These are phyloP conservation scores for Ormyrus nitidulus DNA, from an alignment of 2,888 invertebrate genomes.

Conservation along the genomic window DNA sequence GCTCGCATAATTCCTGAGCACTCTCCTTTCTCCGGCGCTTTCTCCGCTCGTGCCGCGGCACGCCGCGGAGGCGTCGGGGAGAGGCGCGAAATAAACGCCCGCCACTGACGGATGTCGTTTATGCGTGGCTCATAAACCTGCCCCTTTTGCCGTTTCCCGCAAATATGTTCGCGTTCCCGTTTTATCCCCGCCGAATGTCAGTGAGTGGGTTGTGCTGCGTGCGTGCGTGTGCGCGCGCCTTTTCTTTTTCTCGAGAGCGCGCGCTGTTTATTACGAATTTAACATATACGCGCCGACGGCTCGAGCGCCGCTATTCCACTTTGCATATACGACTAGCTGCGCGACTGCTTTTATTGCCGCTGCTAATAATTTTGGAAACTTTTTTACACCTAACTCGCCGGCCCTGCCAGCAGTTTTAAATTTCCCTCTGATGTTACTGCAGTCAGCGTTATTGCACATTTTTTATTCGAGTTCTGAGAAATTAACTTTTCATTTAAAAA, in stretches of 20 bases:
- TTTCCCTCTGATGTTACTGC: neutral
- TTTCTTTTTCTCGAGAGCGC: neutral
- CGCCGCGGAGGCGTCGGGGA: neutral
- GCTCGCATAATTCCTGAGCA: constrained; percentile 7
- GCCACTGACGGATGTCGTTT: constrained; percentile 57
- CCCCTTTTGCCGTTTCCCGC: constrained; percentile 50
- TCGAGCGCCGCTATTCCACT: neutral
- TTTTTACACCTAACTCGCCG: neutral
- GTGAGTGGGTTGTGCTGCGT: neutral
- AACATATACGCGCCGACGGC: neutral
- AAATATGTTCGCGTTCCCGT: constrained; percentile 42
- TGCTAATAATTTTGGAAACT: constrained; percentile 24
- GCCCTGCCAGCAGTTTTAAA: neutral
- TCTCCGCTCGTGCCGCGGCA: neutral
- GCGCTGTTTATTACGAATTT: constrained; percentile 37
- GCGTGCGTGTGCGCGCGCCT: neutral
- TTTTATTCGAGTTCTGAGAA: too few relatives aligned
- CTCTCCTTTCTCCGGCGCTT: constrained; percentile 1
- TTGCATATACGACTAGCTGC: neutral
- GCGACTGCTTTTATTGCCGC: constrained; percentile 16
- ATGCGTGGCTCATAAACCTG: constrained; percentile 58
- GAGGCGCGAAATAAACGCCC: constrained; percentile 44
- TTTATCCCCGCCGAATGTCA: constrained; percentile 25
- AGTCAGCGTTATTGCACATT: neutral
- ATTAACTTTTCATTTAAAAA: too few relatives aligned